Evolutionary conservation across 2,888 invertebrate genomes (phyloP).

Genomic region (Mystacides longicornis): DNA sequence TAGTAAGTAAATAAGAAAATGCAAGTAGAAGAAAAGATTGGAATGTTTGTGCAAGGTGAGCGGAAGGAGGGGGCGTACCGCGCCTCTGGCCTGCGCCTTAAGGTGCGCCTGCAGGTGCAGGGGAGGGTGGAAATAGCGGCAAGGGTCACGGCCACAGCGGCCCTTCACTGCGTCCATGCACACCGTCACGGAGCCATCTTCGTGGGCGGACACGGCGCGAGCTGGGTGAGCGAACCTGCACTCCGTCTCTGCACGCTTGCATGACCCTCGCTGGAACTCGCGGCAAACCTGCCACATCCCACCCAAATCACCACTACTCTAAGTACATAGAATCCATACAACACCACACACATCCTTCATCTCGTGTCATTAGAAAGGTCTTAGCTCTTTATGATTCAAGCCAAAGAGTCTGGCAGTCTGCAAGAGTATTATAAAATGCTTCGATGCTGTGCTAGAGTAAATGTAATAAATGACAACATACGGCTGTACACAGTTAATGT

Average conservation of each 20-base stretch:
- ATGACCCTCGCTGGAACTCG: conserved; percentile 97
- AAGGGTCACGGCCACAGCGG: conserved; percentile 98
- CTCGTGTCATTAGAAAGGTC: no score
- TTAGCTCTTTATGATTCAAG: no score
- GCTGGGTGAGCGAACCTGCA: conserved; percentile 99
- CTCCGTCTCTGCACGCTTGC: conserved; percentile 95
- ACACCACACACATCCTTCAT: no score
- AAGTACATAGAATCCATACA: conserved; percentile 18
- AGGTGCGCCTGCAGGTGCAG: conserved; percentile 99
- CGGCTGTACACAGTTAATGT: no score
- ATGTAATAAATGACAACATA: no score
- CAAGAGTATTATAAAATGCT: no score
- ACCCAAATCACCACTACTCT: conserved; percentile 24
- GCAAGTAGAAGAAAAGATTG: no score
- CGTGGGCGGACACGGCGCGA: conserved; percentile 92
- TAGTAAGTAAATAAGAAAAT: conserved; percentile 5
- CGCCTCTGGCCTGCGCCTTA: conserved; percentile 95
- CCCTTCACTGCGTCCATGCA: conserved; percentile 99
- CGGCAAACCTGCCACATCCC: conserved; percentile 78
- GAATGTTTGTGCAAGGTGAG: conserved; percentile 24
- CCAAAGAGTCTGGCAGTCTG: no score
- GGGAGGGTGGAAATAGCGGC: conserved; percentile 99
- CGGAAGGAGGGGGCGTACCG: conserved; percentile 62
- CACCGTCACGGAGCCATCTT: conserved; percentile 98
- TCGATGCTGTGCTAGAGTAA: no score